Evolutionary conservation across 30 jellyfish, hydroid and myxozoan species (phyloP).

Genomic region (Hydra vulgaris): DNA sequence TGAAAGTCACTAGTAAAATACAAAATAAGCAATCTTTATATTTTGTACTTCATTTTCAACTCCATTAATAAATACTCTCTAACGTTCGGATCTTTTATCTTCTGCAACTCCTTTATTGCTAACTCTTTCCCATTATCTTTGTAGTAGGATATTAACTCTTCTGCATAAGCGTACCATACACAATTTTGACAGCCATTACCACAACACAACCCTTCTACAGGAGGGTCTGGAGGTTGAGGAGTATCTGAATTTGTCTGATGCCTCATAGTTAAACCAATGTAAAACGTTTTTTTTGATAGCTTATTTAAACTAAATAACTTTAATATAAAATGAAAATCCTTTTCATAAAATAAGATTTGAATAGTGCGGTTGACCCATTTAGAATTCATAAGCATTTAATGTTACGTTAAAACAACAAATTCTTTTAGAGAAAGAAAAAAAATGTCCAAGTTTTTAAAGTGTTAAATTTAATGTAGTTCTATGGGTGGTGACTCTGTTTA

Average conservation of each 20-base stretch:
- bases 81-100: constrained; percentile 54
- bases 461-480: no score
- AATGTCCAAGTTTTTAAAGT: no score
- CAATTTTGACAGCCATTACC: constrained; percentile 92
- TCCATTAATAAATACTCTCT: constrained; percentile 67
- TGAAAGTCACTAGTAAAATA: background rate
- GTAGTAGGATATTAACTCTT: constrained; percentile 43
- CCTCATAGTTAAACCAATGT: constrained; percentile 38
- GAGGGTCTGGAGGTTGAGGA: constrained; percentile 51
- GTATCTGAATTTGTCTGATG: background rate
- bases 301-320: background rate
- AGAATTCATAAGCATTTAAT: background rate
- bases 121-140: constrained; percentile 60
- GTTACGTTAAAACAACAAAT: background rate
- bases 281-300: background rate
- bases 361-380: background rate
- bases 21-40: no score
- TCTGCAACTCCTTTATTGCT: constrained; percentile 60
- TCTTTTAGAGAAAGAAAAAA: no score
- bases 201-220: constrained; percentile 90
- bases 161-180: constrained; percentile 90
- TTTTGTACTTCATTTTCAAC: constrained; percentile 28
- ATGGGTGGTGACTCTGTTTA: no score
- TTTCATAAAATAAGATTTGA: no score
- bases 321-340: background rate